Base-by-base conservation (phyloP, 1,140 invertebrate species). In the Panagrolaimus sp. region DNA sequence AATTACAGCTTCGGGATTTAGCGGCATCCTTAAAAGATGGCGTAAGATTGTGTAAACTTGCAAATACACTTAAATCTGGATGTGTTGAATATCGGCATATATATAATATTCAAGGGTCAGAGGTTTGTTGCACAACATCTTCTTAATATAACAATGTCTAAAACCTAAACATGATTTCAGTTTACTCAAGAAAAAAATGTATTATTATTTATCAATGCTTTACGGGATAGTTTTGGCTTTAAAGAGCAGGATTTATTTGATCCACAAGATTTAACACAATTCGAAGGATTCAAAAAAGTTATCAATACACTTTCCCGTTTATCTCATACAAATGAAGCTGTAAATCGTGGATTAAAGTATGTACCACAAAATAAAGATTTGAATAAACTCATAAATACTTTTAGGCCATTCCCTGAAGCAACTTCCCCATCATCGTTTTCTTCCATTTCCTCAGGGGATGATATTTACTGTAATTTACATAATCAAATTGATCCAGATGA, bases 351-450 rank as follows among this genome's bases (percentile, higher is more conserved):
- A 26, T 28, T 58, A 5, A 58, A 58, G 52, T 58, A 14, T 26
- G 52, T 58, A 9, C 1, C 17, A 52, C 17, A n/a, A n/a, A n/a
- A n/a, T n/a, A n/a, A n/a, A 4, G 32, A 38, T 38, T 2, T 38
- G 32, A 38, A 4, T 38, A 38, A 2, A 38, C 2, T 38, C 2
- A 38, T 38, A 38, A 4, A 38, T 38, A 12, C 5, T 2, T 58
- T 58, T 58, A 58, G 52, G 8, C 52, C 52, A 6, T 58, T 58
- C 28, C 52, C 52, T 21, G 52, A 58, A 21, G 52, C 52, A 21
- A 58, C 14, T 21, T 58, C 52, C 3, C 52, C 52, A 0, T 58
- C 52, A 8, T 21, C 52, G 10, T 28, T 26, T 26, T 4, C 17
- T 4, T 12, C 52, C 12, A 21, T 24, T 24, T 12, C n/a, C 4